These are phyloP conservation scores for Cinclus cinclus DNA, from an alignment of 2,113 vertebrate genomes.

Conservation along the genomic window DNA sequence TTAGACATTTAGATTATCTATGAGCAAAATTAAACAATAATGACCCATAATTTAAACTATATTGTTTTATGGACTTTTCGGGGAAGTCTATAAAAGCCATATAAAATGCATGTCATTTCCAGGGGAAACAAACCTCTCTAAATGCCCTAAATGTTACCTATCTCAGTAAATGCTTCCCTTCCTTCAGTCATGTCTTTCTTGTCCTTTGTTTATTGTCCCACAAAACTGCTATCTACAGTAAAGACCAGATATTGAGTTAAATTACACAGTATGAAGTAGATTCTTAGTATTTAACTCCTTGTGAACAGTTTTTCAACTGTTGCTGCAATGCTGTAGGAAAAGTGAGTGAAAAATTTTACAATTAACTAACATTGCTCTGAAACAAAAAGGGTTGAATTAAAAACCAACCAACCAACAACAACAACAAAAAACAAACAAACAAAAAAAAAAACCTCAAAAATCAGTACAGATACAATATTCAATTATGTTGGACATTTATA, in stretches of 20 bases:
- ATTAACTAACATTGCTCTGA: not conserved
- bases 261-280: not conserved
- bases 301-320: not conserved
- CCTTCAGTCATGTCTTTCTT: not conserved
- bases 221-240: not conserved
- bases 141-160: not conserved
- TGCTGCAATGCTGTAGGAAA: not conserved
- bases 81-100: slow-evolving; percentile 14
- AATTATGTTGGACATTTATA: accelerated
- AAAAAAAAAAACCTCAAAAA: not conserved
- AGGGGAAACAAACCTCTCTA: not conserved
- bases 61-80: not conserved
- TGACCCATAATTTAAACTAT: not conserved
- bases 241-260: not conserved
- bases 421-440: too few species aligned
- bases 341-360: not conserved
- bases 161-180: not conserved
- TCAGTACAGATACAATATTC: not conserved
- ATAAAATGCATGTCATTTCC: not conserved
- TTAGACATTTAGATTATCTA: slow-evolving; percentile 27
- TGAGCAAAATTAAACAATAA: slow-evolving; percentile 22
- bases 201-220: not conserved
- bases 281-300: not conserved
- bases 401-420: not conserved
- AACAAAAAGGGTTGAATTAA: not conserved